Evolutionary conservation across 35 echinoderm and acorn worm genomes (phyloP).

Genomic region (Diadema setosum): DNA sequence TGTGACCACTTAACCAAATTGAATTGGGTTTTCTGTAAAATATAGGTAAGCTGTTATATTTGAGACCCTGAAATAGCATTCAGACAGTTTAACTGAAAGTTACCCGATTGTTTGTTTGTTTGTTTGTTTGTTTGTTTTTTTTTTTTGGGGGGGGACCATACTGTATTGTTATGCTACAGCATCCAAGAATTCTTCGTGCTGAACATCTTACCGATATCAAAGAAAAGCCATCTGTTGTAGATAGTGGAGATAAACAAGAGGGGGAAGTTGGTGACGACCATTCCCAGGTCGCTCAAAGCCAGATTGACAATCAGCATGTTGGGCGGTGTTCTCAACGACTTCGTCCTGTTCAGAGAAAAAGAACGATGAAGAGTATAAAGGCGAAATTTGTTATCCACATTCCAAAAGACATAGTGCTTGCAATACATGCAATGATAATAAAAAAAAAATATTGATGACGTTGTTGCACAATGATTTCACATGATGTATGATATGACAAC

Average conservation of each 20-base stretch:
- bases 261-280: slow-evolving; percentile 62
- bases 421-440: neutral
- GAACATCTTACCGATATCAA: slow-evolving; percentile 36
- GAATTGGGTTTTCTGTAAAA: no score
- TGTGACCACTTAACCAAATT: no score
- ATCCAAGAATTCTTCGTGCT: no score
- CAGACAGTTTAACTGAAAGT: no score
- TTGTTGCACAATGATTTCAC: no score
- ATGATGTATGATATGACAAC: no score
- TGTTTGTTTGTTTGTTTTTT: no score
- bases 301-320: slow-evolving; percentile 77
- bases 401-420: neutral
- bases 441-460: neutral
- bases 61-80: no score
- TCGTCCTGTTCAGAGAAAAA: slow-evolving; percentile 50
- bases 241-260: slow-evolving; percentile 56
- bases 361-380: neutral
- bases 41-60: no score
- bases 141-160: no score
- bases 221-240: slow-evolving; percentile 50
- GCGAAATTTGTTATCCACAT: neutral
- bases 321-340: slow-evolving; percentile 50
- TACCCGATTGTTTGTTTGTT: no score
- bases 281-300: slow-evolving; percentile 59
- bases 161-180: no score